Evolutionary conservation across 2,797 vertebrate species (phyloP), one percentile per base, ranked within the genome.

Genomic region (Momotus momota): DNA sequence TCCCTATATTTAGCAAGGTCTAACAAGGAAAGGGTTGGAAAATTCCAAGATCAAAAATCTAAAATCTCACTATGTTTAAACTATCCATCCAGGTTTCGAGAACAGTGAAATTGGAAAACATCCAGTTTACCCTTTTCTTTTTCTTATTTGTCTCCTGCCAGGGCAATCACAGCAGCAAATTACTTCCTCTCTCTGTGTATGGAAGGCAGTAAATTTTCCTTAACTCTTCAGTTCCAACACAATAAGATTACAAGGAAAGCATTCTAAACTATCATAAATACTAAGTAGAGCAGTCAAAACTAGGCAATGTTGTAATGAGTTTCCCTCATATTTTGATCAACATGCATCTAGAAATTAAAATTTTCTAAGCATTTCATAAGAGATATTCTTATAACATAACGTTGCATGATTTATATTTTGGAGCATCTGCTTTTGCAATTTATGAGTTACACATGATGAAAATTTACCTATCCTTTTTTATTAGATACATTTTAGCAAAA

Each of bases 81-180:
- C 23, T 5, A 52, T 22, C 25, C n/a, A 57, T 27, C 8, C 41
- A 71, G 51, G 91, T 91, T 86, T 80, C 85, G 20, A 90, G 57
- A 94, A 67, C 25, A 64, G 31, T 46, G 33, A 71, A 86, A 78
- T 0, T 94, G 65, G 87, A 90, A 91, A 80, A 1, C 6, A 55
- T 83, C 65, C 89, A 81, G 15, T 77, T 93, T 48, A 80, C 43
- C 23, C 3, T 49, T 92, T 90, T 60, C 15, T 86, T 81, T 84
- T 89, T 61, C 27, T 77, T 85, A 62, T 79, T 92, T 89, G 22
- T 74, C 55, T 60, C 75, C 57, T 74, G 67, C 81, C 0, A 1
- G 35, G 31, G 21, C 41, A 91, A 81, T 94, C 84, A 77, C 15
- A 57, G 67, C 31, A 91, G 71, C 80, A 93, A 93, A 93, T 94